Evolutionary conservation across 2,888 invertebrate genomes (phyloP), one percentile per base, ranked within the genome.

Genomic region (Tethea ocularis): DNA sequence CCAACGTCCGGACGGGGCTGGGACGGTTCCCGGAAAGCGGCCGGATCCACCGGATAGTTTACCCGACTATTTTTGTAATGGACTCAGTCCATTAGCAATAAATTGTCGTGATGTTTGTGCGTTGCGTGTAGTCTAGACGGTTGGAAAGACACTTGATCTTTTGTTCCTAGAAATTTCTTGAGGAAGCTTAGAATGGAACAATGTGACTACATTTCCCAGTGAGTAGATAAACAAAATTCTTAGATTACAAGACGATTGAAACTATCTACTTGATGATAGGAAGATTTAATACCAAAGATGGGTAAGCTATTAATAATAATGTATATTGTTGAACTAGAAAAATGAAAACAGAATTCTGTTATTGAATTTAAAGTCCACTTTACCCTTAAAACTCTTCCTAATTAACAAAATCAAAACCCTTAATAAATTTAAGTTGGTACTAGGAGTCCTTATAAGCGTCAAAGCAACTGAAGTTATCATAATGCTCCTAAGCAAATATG

Each of bases 11-110:
- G 46, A 46, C 20, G 20, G 20, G 17, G 20, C 20, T n/a, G 17
- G 46, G 46, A 46, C 59, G 61, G 63, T 68, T 75, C 71, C 78
- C 74, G 77, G 79, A 75, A 78, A 67, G 69, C 59, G 66, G 57
- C 60, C 74, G 71, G 70, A 71, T 69, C 68, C 63, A 57, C 64
- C 58, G 64, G 64, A 67, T 63, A 65, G 60, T 66, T 63, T 64
- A 66, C 65, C 66, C 59, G 61, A 77, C 78, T 83, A 86, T 86
- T 84, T 84, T 84, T 80, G 86, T 88, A 87, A 89, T 87, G 86
- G 85, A 82, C 78, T 79, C 78, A 71, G 80, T 82, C 85, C 86
- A 87, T 89, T 87, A 88, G 80, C 73, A 72, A 82, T 78, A 81
- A 80, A 46, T 46, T 80, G 82, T 82, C 68, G 63, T 59, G 54